A percentile compares a stretch with the other conserved stretches of the same genome.
These are phyloP conservation scores for Catostomus latipinnis DNA, from an alignment of 2,797 vertebrate genomes.

Conservation along the genomic window DNA sequence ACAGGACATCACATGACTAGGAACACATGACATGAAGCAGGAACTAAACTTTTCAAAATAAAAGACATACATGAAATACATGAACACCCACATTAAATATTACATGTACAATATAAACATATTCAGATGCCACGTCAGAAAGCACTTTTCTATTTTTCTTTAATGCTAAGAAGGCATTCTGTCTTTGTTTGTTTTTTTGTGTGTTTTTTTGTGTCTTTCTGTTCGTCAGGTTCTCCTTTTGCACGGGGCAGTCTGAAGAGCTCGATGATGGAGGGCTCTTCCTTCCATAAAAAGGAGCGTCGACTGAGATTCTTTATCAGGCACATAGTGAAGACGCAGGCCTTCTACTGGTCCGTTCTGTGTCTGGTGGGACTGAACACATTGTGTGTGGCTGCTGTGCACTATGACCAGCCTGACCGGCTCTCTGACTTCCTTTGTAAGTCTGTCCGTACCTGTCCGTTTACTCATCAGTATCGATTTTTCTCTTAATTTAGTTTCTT, in stretches of 20 bases:
- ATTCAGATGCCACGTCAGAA: too few relatives aligned
- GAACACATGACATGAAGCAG: too few relatives aligned
- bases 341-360: constrained; percentile 95
- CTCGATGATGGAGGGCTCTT: constrained; percentile 91
- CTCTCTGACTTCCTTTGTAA: constrained; percentile 96
- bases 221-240: constrained; percentile 87
- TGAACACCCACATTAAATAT: too few relatives aligned
- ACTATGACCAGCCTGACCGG: constrained; percentile 90
- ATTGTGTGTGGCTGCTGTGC: constrained; percentile 92
- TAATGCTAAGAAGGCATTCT: background rate
- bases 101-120: too few relatives aligned
- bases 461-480: background rate
- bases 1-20: too few relatives aligned
- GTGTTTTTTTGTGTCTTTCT: background rate
- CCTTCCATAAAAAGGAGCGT: constrained; percentile 89
- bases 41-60: too few relatives aligned
- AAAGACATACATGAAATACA: too few relatives aligned
- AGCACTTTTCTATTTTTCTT: background rate
- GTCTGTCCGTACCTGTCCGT: constrained; percentile 59
- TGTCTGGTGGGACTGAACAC: constrained; percentile 96
- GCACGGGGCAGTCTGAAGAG: constrained; percentile 95
- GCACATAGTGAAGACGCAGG: constrained; percentile 92
- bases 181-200: background rate
- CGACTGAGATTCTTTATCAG: constrained; percentile 91
- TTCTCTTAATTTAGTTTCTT: background rate